A percentile compares a stretch with the other conserved stretches of the same genome.
Conservation (phyloP, 1,140 invertebrate genomes). For the Drosophila paulistorum region DNA sequence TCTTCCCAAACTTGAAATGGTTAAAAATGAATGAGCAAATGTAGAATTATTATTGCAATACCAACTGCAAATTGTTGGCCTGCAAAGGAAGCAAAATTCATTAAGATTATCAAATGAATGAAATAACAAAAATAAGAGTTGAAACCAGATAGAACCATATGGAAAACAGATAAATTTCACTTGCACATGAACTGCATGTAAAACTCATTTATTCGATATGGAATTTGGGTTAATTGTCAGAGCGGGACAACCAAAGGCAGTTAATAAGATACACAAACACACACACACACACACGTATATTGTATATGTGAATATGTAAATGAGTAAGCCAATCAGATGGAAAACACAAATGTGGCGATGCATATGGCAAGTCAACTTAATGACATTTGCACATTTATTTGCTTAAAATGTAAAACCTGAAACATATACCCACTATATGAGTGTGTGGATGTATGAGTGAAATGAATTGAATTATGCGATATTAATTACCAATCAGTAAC, state of each 20-base stretch:
- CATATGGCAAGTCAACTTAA: slow-evolving; percentile 40
- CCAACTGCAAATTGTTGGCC: no score
- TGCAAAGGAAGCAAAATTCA: no score
- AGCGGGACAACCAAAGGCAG: slow-evolving; percentile 38
- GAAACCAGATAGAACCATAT: background rate
- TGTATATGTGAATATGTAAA: background rate
- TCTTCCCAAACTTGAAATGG: no score
- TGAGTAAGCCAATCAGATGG: slow-evolving; percentile 27
- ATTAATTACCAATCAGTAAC: slow-evolving; percentile 32
- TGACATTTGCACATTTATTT: slow-evolving; percentile 62
- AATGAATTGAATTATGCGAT: slow-evolving; percentile 56
- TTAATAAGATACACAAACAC: slow-evolving; percentile 48
- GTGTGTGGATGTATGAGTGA: slow-evolving; percentile 6
- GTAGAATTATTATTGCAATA: no score
- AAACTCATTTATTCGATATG: slow-evolving; percentile 43
- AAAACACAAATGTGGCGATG: slow-evolving; percentile 16
- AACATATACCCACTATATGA: no score
- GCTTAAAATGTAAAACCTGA: slow-evolving; percentile 40
- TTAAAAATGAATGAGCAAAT: no score
- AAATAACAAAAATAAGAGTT: no score
- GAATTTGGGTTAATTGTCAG: slow-evolving; percentile 67
- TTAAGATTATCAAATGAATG: no score
- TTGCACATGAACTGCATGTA: slow-evolving; percentile 33
- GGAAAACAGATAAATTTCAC: background rate
- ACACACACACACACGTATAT: slow-evolving; percentile 15